phyloP scores from a whole-genome alignment of 2,113 vertebrate species.

The Eidolon helvum region DNA sequence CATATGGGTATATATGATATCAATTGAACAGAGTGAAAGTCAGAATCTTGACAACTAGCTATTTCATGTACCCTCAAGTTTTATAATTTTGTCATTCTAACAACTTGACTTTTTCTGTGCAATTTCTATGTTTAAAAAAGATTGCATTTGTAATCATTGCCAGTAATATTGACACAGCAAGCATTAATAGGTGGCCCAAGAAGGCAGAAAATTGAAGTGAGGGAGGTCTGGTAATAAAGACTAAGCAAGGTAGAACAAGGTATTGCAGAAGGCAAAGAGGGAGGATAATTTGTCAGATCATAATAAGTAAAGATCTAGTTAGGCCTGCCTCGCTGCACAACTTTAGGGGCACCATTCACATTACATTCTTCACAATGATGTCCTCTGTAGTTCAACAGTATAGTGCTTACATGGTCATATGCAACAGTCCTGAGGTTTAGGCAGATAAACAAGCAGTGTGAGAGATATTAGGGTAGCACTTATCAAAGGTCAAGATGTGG shows the following conservation, averaged over 20 bases:
- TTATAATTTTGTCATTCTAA: conserved; percentile 29
- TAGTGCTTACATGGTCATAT: not conserved
- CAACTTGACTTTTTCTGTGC: not conserved
- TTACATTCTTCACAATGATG: not conserved
- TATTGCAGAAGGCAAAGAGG: not conserved
- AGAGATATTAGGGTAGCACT: not conserved
- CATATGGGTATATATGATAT: not conserved
- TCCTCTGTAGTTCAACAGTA: not conserved
- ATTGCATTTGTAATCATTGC: not conserved
- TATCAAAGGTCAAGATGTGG: not conserved
- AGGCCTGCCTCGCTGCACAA: not conserved
- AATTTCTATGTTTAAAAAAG: conserved; percentile 1
- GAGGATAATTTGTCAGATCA: not conserved
- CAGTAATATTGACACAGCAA: conserved; percentile 22
- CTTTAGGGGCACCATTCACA: not conserved
- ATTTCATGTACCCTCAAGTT: not conserved
- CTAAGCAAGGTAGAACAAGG: not conserved
- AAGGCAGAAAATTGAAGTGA: conserved; percentile 22
- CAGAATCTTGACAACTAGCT: not conserved
- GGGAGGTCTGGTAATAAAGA: not conserved
- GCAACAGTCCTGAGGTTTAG: not conserved
- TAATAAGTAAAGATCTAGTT: not conserved
- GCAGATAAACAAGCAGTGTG: not conserved
- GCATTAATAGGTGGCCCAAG: not conserved
- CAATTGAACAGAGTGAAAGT: conserved; percentile 22